A percentile compares a stretch with the other conserved stretches of the same genome.
Conservation (phyloP, 2,113 vertebrate genomes). For the Jacana jacana region DNA sequence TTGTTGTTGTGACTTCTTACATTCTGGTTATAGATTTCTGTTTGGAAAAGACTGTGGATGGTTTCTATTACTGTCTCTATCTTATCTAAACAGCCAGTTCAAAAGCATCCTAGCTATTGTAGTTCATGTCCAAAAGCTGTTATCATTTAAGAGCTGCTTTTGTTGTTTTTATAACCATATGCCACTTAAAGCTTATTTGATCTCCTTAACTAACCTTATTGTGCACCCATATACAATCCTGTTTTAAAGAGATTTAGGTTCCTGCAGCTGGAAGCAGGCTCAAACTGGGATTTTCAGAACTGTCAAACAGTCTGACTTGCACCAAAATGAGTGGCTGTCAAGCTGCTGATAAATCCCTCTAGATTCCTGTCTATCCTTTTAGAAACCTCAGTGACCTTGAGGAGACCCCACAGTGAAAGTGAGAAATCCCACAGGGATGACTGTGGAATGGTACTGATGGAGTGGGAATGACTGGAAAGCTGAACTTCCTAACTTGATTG, state of each 20-base stretch:
- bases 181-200: neutral
- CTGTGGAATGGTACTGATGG: neutral
- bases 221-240: neutral
- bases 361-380: neutral
- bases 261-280: neutral
- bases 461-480: neutral
- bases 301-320: neutral
- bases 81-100: neutral
- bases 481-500: neutral
- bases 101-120: neutral
- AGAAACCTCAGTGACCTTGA: neutral
- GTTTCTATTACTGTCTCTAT: neutral
- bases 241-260: constrained; percentile 4
- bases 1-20: neutral
- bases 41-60: neutral
- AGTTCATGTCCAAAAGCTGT: neutral
- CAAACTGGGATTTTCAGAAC: neutral
- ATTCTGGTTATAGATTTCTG: neutral
- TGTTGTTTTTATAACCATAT: constrained; percentile 1
- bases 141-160: neutral
- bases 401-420: neutral
- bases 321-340: neutral
- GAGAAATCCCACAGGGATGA: neutral
- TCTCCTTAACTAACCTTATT: constrained; percentile 5
- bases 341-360: neutral